A percentile compares a stretch with the other conserved stretches of the same genome.
Conservation (phyloP, 30 jellyfish, hydroid and myxozoan species). For the Mastigias papua region DNA sequence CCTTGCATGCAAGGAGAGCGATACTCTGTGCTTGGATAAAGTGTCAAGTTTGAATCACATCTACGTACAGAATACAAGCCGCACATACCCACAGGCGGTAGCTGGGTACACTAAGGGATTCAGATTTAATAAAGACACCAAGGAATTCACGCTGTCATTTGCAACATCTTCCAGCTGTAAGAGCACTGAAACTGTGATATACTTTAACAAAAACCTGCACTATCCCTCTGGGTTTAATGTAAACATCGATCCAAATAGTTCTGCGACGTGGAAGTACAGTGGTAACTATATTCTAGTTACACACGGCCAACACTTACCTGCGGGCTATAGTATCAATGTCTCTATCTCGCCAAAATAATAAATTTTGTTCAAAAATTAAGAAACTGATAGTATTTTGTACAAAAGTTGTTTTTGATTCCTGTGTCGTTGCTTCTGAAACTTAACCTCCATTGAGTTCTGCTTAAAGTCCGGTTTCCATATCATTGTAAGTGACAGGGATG, state of each 20-base stretch:
- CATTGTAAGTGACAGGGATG: no score
- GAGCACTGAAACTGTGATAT: slow-evolving; percentile 75
- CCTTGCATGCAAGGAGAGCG: slow-evolving; percentile 74
- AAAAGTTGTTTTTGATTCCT: no score
- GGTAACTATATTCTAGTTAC: slow-evolving; percentile 60
- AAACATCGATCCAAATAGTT: slow-evolving; percentile 50
- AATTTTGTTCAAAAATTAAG: no score
- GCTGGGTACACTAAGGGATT: slow-evolving; percentile 86
- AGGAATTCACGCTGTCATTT: slow-evolving; percentile 63
- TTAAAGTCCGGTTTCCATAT: no score
- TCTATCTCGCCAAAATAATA: slow-evolving; percentile 29
- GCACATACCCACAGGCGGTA: slow-evolving; percentile 99
- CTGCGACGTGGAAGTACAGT: slow-evolving; percentile 52
- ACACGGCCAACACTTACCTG: slow-evolving; percentile 44
- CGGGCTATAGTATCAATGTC: slow-evolving; percentile 58
- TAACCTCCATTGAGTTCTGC: no score
- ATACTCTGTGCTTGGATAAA: slow-evolving; percentile 55
- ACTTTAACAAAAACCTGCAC: slow-evolving; percentile 79
- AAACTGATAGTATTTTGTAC: no score
- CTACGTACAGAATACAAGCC: slow-evolving; percentile 82
- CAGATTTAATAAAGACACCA: slow-evolving; percentile 66
- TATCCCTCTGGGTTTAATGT: slow-evolving; percentile 82
- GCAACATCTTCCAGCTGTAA: slow-evolving; percentile 65
- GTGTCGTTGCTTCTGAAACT: no score
- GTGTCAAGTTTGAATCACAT: slow-evolving; percentile 67